Evolutionary conservation across 1,140 invertebrate genomes (phyloP), one percentile per base, ranked within the genome.

Genomic region (Drosophila kanapiae): DNA sequence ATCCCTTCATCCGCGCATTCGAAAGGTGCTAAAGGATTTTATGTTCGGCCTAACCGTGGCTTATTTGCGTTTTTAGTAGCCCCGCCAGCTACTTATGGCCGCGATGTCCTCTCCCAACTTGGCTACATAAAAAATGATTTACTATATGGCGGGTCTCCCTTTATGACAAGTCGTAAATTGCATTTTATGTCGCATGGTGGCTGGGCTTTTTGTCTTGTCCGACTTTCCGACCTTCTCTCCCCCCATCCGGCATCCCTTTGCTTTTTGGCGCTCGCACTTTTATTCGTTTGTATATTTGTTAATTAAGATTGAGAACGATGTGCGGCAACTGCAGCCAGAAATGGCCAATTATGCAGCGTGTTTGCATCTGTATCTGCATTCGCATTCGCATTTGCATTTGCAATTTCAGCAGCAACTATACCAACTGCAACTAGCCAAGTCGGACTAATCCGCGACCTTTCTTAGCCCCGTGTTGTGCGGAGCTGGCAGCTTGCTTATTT

Each of bases 1-100:
- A 3, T 10, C 48, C 31, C 45, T 27, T 51, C 33, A 16, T 38
- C 38, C n/a, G 49, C 78, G 45, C 60, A 75, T 88, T 90, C 83
- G 77, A 88, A 90, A 88, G 85, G 85, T 88, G 85, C 85, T 90
- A 88, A 88, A 88, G 85, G 85, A 88, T 88, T 88, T 88, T 88
- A 88, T 88, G 85, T 88, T 65, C 70, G 78, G 85, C 83, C 68
- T 84, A 80, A 84, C 81, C 82, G 63, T 82, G 68, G 84, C 85
- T 88, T 88, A 88, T 88, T 88, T 90, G 81, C 85, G 74, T 88
- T 84, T 81, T 86, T 82, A 86, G 78, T 78, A 72, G 83, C 59
- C 59, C 65, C 67, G 48, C 58, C 58, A 76, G 81, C 81, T 80
- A 69, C 75, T 72, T 72, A 72, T 72, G 69, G 69, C 63, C 75